Percentiles rank a stretch among this genome's conserved stretches.
These are phyloP conservation scores for Sminthopsis crassicaudata DNA, from an alignment of 2,113 vertebrate species.

Conservation along the genomic window DNA sequence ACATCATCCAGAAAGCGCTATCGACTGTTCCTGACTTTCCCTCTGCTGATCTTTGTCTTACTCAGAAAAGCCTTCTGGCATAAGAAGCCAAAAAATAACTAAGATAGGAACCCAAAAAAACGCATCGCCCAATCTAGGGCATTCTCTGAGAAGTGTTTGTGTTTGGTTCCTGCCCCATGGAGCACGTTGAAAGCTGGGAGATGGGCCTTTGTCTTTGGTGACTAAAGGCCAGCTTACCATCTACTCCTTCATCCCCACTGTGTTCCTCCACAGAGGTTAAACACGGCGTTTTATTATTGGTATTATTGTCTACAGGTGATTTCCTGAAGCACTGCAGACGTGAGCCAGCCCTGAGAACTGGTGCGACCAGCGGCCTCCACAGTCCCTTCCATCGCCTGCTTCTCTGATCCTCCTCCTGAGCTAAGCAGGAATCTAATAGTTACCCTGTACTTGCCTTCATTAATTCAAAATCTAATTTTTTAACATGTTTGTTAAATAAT, in stretches of 20 bases:
- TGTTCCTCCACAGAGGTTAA: background rate
- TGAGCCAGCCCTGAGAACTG: no score
- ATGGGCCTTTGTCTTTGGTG: background rate
- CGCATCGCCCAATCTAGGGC: constrained; percentile 7
- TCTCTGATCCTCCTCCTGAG: background rate
- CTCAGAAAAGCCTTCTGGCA: constrained; percentile 37
- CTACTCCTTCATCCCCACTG: background rate
- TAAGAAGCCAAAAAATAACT: constrained; percentile 20
- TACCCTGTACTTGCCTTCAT: background rate
- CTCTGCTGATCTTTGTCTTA: constrained; percentile 33
- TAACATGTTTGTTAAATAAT: background rate
- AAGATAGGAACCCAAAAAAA: background rate
- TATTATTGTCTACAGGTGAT: background rate
- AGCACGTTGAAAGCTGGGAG: background rate
- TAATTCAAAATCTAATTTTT: background rate
- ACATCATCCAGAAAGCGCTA: background rate
- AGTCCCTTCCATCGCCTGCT: no score
- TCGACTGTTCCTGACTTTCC: constrained; percentile 6
- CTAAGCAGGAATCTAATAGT: background rate
- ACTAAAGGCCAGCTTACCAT: background rate
- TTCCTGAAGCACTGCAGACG: background rate
- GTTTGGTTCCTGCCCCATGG: background rate
- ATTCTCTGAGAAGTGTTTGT: background rate
- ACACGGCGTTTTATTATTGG: background rate
- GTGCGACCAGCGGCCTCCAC: background rate